Base-by-base conservation (phyloP, 2,888 invertebrate genomes). In the Anorthoa munda region DNA sequence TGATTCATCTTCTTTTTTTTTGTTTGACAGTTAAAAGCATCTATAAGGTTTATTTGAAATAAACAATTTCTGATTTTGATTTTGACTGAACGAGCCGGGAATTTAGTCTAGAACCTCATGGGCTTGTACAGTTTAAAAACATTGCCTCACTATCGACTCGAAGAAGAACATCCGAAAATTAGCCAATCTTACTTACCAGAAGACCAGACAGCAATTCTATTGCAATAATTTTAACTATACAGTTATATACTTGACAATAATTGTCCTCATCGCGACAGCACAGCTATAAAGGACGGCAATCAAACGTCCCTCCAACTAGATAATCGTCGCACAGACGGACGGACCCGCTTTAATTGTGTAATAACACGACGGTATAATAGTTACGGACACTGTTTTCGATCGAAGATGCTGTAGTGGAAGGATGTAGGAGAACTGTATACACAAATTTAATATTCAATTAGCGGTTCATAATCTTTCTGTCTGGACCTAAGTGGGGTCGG, bases 281-380 rank as follows among this genome's bases (percentile, higher is more conserved):
- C 21, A 66, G 51, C 77, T 55, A 67, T 82, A 81, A 65, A 73
- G 55, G 59, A 76, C 23, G 26, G 73, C 58, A 68, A 70, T 81
- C 67, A 74, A 67, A 72, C 72, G 45, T 26, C 58, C 72, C 50
- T 48, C 48, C 56, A 64, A 79, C 66, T 83, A 73, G 55, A 58
- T 75, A 76, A 73, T 83, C 48, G 66, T n/a, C 50, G 46, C 23
- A 58, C 61, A 51, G 56, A 68, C 74, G 12, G 68, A 66, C 72
- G 11, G 68, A 66, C 72, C 45, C 45, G 55, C 58, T 81, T 81
- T 86, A 83, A 84, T 86, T 80, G 81, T 84, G 55, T 81, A 86
- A 75, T 83, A 67, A 71, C 66, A 71, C 51, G 68, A 73, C 51
- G 68, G 23, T 72, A 51, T 60, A 66, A 63, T 60, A 2, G 64